These are phyloP conservation scores for Drosophila parabipectinata DNA, from an alignment of 1,140 invertebrate species.

Conservation along the genomic window DNA sequence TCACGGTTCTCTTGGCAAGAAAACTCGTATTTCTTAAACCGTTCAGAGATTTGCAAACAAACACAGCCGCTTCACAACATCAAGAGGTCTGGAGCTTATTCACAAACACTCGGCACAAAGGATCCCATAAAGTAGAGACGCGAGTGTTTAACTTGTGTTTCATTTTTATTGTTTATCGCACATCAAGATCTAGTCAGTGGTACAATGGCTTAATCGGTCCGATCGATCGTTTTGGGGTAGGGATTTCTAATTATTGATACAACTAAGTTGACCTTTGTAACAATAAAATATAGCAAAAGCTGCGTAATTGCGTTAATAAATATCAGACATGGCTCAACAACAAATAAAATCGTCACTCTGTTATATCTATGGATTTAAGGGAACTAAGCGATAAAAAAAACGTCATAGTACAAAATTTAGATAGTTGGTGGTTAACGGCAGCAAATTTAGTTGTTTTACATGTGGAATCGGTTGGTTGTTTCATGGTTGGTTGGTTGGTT, in stretches of 20 bases:
- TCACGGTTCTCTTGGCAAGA: background rate
- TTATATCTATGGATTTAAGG: slow-evolving; percentile 37
- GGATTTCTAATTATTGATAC: slow-evolving; percentile 34
- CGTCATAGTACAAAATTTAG: slow-evolving; percentile 36
- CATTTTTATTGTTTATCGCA: slow-evolving; percentile 70
- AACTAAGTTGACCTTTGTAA: slow-evolving; percentile 63
- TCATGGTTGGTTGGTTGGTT: slow-evolving; percentile 23
- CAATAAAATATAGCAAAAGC: slow-evolving; percentile 76
- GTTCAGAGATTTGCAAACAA: background rate
- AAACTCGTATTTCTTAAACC: slow-evolving; percentile 4
- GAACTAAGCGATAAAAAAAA: slow-evolving; percentile 39
- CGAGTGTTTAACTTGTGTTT: slow-evolving; percentile 25
- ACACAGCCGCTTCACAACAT: slow-evolving; percentile 13
- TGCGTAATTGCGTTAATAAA: slow-evolving; percentile 72
- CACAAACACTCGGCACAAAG: slow-evolving; percentile 9
- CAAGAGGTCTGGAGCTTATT: background rate
- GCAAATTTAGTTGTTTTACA: slow-evolving; percentile 54
- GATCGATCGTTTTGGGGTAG: slow-evolving; percentile 27
- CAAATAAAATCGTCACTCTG: slow-evolving; percentile 61
- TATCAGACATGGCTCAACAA: slow-evolving; percentile 78
- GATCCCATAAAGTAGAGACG: slow-evolving; percentile 3
- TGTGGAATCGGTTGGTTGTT: slow-evolving; percentile 39
- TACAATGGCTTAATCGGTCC: slow-evolving; percentile 49
- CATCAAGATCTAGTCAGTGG: slow-evolving; percentile 56
- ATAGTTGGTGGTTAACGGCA: slow-evolving; percentile 55